phyloP scores from a whole-genome alignment of 2,888 invertebrate genomes.

The Drosophila limbata region DNA sequence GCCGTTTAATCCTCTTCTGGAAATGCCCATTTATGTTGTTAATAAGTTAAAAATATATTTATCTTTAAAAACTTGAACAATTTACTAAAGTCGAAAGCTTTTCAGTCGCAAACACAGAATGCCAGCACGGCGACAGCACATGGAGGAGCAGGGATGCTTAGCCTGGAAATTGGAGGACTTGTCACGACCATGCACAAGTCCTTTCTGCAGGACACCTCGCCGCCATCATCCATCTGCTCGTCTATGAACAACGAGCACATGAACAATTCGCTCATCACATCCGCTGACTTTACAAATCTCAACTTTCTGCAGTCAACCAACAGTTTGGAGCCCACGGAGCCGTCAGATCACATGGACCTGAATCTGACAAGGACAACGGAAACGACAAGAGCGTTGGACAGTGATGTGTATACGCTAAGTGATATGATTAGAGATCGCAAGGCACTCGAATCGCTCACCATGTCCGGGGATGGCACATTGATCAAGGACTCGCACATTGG shows the following conservation, averaged over 20 bases:
- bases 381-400: background rate
- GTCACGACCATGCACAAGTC: constrained; percentile 85
- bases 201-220: constrained; percentile 84
- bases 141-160: constrained; percentile 64
- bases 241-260: constrained; percentile 83
- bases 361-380: constrained; percentile 43
- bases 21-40: background rate
- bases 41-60: background rate
- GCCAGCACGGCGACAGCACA: background rate
- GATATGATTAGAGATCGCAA: constrained; percentile 84
- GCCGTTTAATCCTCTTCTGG: no score
- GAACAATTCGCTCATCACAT: constrained; percentile 84
- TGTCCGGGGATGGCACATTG: constrained; percentile 83
- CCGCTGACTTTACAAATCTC: constrained; percentile 84
- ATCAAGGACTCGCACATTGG: constrained; percentile 84
- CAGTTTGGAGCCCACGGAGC: constrained; percentile 57
- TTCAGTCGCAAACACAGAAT: constrained; percentile 40
- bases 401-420: constrained; percentile 73
- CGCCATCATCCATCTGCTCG: constrained; percentile 84
- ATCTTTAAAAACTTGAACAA: background rate
- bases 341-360: constrained; percentile 27
- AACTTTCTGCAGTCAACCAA: constrained; percentile 82
- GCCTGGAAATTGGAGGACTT: constrained; percentile 84
- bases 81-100: background rate
- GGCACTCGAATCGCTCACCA: constrained; percentile 82